Percentiles rank a stretch among this genome's conserved stretches.
Evolutionary conservation across 2,113 vertebrate species (phyloP).

Genomic region (Sorex fumeus): DNA sequence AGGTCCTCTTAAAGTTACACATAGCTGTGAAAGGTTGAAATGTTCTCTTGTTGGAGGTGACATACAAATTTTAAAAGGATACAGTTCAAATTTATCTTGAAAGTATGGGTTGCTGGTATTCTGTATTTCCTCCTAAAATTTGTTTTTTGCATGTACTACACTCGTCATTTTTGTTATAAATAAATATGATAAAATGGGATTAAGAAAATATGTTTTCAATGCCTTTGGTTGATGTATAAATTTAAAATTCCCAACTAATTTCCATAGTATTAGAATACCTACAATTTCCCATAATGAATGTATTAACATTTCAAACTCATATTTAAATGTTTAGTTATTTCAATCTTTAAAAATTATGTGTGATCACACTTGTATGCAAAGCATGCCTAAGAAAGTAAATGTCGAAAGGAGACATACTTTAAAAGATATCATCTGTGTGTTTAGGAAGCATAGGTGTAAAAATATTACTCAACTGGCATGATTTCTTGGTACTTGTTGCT

Average conservation of each 20-base stretch:
- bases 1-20: neutral
- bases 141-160: neutral
- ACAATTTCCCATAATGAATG: neutral
- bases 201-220: neutral
- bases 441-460: too few species aligned
- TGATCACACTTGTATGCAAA: neutral
- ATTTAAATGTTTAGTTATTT: neutral
- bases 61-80: neutral
- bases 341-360: neutral
- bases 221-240: constrained; percentile 18
- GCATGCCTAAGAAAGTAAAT: neutral
- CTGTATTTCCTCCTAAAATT: neutral
- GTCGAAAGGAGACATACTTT: constrained; percentile 1
- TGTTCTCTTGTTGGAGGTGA: neutral
- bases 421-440: neutral
- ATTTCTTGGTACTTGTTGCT: constrained; percentile 21
- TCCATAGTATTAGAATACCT: neutral
- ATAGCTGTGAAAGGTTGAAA: neutral
- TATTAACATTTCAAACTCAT: neutral
- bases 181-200: neutral
- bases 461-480: neutral
- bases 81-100: neutral
- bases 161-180: neutral
- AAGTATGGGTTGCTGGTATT: neutral
- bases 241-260: constrained; percentile 11